phyloP scores from a whole-genome alignment of 2,113 vertebrate genomes.

The Natator depressus region DNA sequence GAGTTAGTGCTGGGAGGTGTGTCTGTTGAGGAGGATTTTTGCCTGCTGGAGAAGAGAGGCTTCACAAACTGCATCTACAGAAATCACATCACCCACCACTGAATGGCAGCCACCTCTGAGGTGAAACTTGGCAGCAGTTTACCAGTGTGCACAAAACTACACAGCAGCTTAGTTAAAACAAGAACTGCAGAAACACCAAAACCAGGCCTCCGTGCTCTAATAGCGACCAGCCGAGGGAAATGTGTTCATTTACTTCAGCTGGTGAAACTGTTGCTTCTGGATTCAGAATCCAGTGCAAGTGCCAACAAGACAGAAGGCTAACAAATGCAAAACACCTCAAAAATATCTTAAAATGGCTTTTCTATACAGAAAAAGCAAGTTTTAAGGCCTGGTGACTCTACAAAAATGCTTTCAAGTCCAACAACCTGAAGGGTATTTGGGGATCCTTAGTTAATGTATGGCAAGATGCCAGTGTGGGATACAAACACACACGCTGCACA shows the following conservation, averaged over 20 bases:
- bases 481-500: slow-evolving; percentile 39
- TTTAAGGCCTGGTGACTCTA: not conserved
- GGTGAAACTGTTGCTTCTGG: not conserved
- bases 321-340: not conserved
- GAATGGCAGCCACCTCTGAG: not conserved
- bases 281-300: not conserved
- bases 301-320: not conserved
- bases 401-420: not conserved
- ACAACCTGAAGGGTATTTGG: not conserved
- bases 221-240: not conserved
- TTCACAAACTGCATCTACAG: not conserved
- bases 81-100: not conserved
- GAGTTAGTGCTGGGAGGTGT: not conserved
- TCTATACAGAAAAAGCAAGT: not conserved
- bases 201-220: not conserved
- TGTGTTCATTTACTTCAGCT: no score
- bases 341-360: not conserved
- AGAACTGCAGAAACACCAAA: not conserved
- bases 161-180: not conserved
- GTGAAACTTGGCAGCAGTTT: not conserved
- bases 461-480: slow-evolving; percentile 50
- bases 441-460: slow-evolving; percentile 26
- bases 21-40: not conserved
- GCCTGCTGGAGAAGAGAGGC: not conserved
- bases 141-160: not conserved